Base-by-base conservation (phyloP, 2,113 vertebrate genomes). In the Anhinga anhinga region DNA sequence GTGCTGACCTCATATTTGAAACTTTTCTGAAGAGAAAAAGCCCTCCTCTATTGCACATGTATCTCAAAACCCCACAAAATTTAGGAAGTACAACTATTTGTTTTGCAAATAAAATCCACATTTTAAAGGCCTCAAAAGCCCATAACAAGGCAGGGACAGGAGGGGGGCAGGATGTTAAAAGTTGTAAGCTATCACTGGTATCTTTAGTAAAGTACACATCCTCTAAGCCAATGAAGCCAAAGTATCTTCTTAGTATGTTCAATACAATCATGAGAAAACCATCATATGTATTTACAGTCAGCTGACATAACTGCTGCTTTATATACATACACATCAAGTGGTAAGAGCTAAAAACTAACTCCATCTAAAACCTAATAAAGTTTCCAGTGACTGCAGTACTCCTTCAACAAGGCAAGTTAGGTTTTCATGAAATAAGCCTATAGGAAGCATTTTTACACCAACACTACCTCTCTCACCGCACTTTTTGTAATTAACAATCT, bases 81-180 rank as follows among this genome's bases (percentile, higher is more conserved):
- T 22, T 40, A 72, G 65, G 34, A 83, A 88, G 20, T 32, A 76
- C 27, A 88, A 27, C 27, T 55, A 59, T 2, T 9, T 76, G 2
- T 53, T 81, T 92, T 63, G 78, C 59, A 74, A 66, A 89, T 13
- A 14, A 83, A 86, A 26, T 47, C 36, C 52, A 12, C 25, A 45
- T 73, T 72, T 84, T 42, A 22, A 79, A 76, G 42, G 59, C 17
- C 65, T 62, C 65, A 59, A 82, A 74, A 89, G 15, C 15, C 44
- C 1, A 0, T 53, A 78, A 78, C 7, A 92, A 23, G 17, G 7
- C 3, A 4, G 6, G 14, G 12, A 1, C 8, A 45, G 44, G 44
- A 15, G 44, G 17, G 16, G 16, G 9, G 4, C 2, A 12, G 4
- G 9, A 23, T 26, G 25, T 67, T 74, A 38, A 20, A 53, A 72